A percentile compares a stretch with the other conserved stretches of the same genome.
Evolutionary conservation across 2,888 invertebrate species (phyloP).

Genomic region (Caradrina clavipalpis): DNA sequence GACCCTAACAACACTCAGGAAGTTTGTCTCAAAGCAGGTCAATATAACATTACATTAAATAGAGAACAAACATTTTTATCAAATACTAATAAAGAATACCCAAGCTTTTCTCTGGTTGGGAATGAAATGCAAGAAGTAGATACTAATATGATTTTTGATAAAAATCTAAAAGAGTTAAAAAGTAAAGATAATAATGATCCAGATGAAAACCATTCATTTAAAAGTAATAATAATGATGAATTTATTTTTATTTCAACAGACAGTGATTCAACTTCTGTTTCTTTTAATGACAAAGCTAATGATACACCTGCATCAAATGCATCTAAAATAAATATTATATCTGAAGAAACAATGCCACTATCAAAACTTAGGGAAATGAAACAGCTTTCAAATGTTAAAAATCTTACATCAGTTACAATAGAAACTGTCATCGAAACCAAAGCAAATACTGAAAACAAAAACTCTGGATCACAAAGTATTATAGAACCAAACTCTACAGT

Average conservation of each 20-base stretch:
- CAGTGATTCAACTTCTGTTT: not conserved
- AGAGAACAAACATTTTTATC: not conserved
- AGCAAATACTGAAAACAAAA: conserved; percentile 30
- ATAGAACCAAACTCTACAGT: conserved; percentile 2
- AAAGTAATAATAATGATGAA: conserved; percentile 42
- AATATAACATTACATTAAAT: conserved; percentile 22
- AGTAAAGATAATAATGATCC: conserved; percentile 37
- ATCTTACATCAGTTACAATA: conserved; percentile 67
- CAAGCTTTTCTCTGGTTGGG: conserved; percentile 17
- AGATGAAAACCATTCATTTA: conserved; percentile 50
- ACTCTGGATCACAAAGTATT: not conserved
- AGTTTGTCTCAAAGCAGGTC: conserved; percentile 8
- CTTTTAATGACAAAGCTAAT: conserved; percentile 3
- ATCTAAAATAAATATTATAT: conserved; percentile 73
- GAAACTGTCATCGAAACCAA: conserved; percentile 64
- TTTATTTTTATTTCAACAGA: conserved; percentile 18
- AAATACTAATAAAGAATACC: conserved; percentile 13
- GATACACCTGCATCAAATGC: conserved; percentile 23
- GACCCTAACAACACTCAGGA: conserved; percentile 13
- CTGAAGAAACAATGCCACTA: conserved; percentile 72
- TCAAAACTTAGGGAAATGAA: conserved; percentile 65
- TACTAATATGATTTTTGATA: conserved; percentile 8
- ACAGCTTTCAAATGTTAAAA: conserved; percentile 49
- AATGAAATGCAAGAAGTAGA: conserved; percentile 17
- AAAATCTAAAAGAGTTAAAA: conserved; percentile 17